Evolutionary conservation across 2,888 invertebrate species (phyloP).

Genomic region (Tillus elongatus): DNA sequence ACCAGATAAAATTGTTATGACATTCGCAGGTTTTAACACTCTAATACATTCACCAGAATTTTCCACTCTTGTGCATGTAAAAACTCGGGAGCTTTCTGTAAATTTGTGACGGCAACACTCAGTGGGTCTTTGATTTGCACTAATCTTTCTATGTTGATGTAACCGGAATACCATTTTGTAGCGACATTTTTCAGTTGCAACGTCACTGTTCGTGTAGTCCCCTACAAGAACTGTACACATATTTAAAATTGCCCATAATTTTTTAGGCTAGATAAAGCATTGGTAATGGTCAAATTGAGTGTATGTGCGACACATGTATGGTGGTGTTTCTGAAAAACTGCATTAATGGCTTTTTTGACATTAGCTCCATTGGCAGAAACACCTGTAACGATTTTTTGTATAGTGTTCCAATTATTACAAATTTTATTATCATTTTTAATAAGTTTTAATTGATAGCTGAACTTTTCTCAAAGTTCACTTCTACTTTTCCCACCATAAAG

Average conservation of each 20-base stretch:
- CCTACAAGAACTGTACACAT: slow-evolving; percentile 21
- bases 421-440: slow-evolving; percentile 21
- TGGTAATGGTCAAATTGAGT: no score
- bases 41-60: slow-evolving; percentile 13
- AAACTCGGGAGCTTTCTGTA: slow-evolving; percentile 15
- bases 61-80: slow-evolving; percentile 16
- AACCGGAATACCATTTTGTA: slow-evolving; percentile 20
- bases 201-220: slow-evolving; percentile 24
- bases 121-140: slow-evolving; percentile 13
- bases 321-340: slow-evolving; percentile 22
- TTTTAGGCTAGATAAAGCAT: no score
- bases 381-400: slow-evolving; percentile 24
- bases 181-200: slow-evolving; percentile 19
- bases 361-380: slow-evolving; percentile 27
- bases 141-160: slow-evolving; percentile 17
- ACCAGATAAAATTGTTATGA: slow-evolving; percentile 14
- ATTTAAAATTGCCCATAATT: slow-evolving; percentile 14
- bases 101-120: slow-evolving; percentile 13
- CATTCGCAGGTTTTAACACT: slow-evolving; percentile 14
- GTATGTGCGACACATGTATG: slow-evolving; percentile 27
- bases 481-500: not conserved
- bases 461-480: no score
- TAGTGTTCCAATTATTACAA: slow-evolving; percentile 24
- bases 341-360: slow-evolving; percentile 25
- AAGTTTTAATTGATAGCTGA: slow-evolving; percentile 14